Evolutionary conservation across 2,113 vertebrate genomes (phyloP), one percentile per base, ranked within the genome.

Genomic region (Lipophrys pholis): DNA sequence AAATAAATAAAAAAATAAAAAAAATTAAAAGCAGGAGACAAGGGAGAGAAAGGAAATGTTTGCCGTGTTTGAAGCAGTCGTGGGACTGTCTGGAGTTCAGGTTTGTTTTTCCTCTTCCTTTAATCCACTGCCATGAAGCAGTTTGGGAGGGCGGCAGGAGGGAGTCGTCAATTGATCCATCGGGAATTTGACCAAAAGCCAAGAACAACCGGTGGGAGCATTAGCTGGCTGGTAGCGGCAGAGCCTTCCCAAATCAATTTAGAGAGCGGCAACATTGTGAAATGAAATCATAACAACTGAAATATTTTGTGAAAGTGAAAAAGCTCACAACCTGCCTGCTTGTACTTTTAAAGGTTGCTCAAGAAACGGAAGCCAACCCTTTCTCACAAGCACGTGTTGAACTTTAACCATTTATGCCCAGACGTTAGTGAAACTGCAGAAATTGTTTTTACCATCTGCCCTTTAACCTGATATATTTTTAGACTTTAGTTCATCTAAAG

Each of bases 21-120:
- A 48, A 39, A 64, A 79, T 61, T 76, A 74, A 71, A 56, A 73
- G 40, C 48, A 58, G 11, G 57, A 69, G 60, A 45, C 2, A 3
- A 10, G 38, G 16, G 1, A 55, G 30, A 36, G 11, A 53, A 10
- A 67, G 45, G 7, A 51, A 53, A 68, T 38, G 36, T 56, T 68
- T 64, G 38, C 61, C 57, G 48, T 66, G 30, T 85, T 62, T 73
- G 59, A 73, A 72, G 79, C 73, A 67, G 65, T 60, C 3, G 7
- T 69, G 80, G 78, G 84, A 84, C 57, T 78, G 82, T 84, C 70
- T 49, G 50, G 15, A 85, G 74, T 88, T 86, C 79, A 81, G 39
- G 66, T 62, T 86, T 80, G 63, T 83, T 83, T 80, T 76, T 75
- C 74, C 61, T 72, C 16, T 42, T 71, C n/a, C 67, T 85, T 82